Base-by-base conservation (phyloP, 2,113 vertebrate genomes). In the Furnarius figulus region DNA sequence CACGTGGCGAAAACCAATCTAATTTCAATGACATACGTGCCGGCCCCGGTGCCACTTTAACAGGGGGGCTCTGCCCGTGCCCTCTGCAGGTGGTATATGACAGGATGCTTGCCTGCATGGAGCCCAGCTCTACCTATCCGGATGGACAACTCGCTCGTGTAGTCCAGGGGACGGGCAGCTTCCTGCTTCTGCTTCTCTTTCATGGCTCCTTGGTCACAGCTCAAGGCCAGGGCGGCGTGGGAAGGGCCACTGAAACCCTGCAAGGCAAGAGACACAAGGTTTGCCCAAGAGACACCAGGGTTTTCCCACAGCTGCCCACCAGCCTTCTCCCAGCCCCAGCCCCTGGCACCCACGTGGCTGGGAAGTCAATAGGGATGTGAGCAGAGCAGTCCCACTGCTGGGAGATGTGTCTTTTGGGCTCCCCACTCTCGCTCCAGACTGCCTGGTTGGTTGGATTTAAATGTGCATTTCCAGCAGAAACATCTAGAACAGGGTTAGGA, bases 41-140 rank as follows among this genome's bases (percentile, higher is more conserved):
- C 75, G 40, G 62, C 33, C 62, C 42, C 35, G 81, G 86, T 49
- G 86, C 58, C 93, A 66, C 74, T 14, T 30, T 52, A 42, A 9
- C 8, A 1, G 73, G 87, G 94, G 46, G 2, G n/a, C 13, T 70
- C 31, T 31, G 44, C 78, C 92, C 46, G 13, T 1, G 23, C 74
- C 9, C 79, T 78, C 65, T 21, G 68, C 6, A 47, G 97, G 95
- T 96, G 98, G 98, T 97, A 97, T 98, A 98, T 98, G 98, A 97
- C 98, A 97, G 98, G 97, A 98, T 98, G 98, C 99, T 99, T 99
- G 99, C 99, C 99, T 99, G 99, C 94, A 74, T 97, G 97, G 46
- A 97, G 96, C 98, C 98, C 98, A 85, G 98, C 91, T 99, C 99
- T 99, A 98, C 99, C 99, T 99, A 99, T 99, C 98, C 98, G 98